A percentile compares a stretch with the other conserved stretches of the same genome.
These are phyloP conservation scores for Prionailurus viverrinus DNA, from an alignment of 2,113 vertebrate species.

Conservation along the genomic window DNA sequence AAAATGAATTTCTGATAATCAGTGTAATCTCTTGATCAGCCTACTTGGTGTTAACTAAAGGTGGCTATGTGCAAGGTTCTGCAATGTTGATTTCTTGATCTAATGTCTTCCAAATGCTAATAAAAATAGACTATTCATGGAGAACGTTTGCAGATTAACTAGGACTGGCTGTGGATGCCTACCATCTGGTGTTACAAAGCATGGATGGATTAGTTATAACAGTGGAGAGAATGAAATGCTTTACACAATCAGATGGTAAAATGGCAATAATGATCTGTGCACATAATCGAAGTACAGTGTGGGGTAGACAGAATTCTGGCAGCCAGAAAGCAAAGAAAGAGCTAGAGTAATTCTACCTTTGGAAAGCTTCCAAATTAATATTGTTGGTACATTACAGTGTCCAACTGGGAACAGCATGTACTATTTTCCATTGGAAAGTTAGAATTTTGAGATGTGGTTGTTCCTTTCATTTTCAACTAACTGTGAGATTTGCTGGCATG, in stretches of 20 bases:
- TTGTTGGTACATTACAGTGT: constrained; percentile 75
- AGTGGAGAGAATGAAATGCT: constrained; percentile 71
- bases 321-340: constrained; percentile 64
- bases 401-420: constrained; percentile 59
- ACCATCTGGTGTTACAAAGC: constrained; percentile 41
- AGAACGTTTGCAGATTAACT: constrained; percentile 41
- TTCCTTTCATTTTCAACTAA: constrained; percentile 71
- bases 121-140: constrained; percentile 38
- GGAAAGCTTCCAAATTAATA: constrained; percentile 79
- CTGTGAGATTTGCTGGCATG: constrained; percentile 56
- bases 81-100: constrained; percentile 34
- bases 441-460: constrained; percentile 67
- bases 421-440: constrained; percentile 76
- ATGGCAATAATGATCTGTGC: constrained; percentile 69
- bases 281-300: constrained; percentile 70
- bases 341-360: constrained; percentile 75
- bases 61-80: not conserved
- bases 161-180: constrained; percentile 32
- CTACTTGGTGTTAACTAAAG: constrained; percentile 4
- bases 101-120: constrained; percentile 57
- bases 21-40: not conserved
- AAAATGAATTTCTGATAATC: constrained; percentile 41
- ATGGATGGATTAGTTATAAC: constrained; percentile 68
- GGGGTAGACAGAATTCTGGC: constrained; percentile 73
- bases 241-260: constrained; percentile 77